phyloP scores from a whole-genome alignment of 2,113 vertebrate species.

The Stictonetta naevosa region DNA sequence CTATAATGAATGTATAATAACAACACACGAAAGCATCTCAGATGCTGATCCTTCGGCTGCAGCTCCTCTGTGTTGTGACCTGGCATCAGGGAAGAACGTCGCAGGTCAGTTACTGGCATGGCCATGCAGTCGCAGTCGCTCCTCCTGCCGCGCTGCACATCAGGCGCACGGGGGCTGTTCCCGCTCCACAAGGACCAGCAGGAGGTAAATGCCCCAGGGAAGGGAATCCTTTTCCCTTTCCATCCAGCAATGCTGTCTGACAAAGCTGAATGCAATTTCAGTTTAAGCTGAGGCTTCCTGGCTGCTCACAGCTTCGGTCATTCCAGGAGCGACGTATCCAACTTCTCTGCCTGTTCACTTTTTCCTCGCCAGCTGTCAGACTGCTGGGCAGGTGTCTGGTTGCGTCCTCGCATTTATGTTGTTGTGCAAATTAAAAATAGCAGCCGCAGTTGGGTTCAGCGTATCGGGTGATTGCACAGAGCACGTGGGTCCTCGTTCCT shows the following conservation, averaged over 20 bases:
- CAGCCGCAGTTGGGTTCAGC: constrained; percentile 22
- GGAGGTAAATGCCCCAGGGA: constrained; percentile 15
- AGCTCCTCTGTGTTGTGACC: background rate
- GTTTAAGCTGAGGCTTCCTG: background rate
- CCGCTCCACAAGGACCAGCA: background rate
- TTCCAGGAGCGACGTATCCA: background rate
- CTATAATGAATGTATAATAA: background rate
- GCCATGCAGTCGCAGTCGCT: background rate
- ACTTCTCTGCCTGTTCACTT: background rate
- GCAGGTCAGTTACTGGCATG: accelerated
- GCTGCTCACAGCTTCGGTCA: background rate
- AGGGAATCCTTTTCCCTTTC: constrained; percentile 12
- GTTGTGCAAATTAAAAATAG: constrained; percentile 49
- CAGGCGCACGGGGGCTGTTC: background rate
- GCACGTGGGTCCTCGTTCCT: background rate
- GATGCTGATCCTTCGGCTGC: background rate
- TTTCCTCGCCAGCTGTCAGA: background rate
- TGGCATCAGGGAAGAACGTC: background rate
- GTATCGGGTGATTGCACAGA: background rate
- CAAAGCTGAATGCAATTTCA: background rate
- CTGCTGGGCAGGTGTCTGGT: background rate
- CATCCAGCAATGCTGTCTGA: background rate
- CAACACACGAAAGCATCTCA: background rate
- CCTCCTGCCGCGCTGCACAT: background rate
- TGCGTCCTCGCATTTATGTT: background rate